Evolutionary conservation across 2,888 invertebrate species (phyloP).

Genomic region (Xylocampa areola): DNA sequence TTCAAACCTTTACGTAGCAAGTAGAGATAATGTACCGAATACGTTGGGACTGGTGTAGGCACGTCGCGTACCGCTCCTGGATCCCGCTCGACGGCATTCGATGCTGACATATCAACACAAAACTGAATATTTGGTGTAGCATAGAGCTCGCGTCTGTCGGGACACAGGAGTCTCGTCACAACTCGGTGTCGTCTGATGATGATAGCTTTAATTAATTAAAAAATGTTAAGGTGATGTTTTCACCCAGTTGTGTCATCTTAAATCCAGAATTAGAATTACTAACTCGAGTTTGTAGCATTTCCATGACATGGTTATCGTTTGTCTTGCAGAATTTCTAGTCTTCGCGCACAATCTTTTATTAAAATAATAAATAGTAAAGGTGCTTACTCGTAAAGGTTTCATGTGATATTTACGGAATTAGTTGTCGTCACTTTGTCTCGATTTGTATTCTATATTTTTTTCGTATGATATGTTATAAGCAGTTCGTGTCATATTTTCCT

Average conservation of each 20-base stretch:
- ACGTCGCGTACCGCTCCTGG: conserved; percentile 7
- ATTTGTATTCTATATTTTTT: conserved; percentile 69
- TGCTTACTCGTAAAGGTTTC: conserved; percentile 85
- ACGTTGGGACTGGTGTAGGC: conserved; percentile 41
- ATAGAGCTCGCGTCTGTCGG: conserved; percentile 10
- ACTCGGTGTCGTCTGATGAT: conserved; percentile 69
- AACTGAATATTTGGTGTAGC: conserved; percentile 4
- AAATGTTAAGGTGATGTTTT: conserved; percentile 59
- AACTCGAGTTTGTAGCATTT: conserved; percentile 67
- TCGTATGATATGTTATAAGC: conserved; percentile 74
- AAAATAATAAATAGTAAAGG: conserved; percentile 76
- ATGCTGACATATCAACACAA: conserved; percentile 41
- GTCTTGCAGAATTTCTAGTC: conserved; percentile 85
- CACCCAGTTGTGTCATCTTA: conserved; percentile 53
- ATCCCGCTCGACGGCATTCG: conserved; percentile 3
- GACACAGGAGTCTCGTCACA: conserved; percentile 38
- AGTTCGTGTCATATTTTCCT: conserved; percentile 87
- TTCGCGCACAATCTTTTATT: conserved; percentile 82
- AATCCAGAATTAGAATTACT: conserved; percentile 49
- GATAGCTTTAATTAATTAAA: conserved; percentile 82
- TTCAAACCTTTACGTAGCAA: conserved; percentile 63
- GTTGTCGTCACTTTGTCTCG: conserved; percentile 71
- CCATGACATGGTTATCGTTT: conserved; percentile 78
- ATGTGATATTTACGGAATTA: conserved; percentile 80
- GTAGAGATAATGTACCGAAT: conserved; percentile 56